Percentiles rank a stretch among this genome's conserved stretches.
These are phyloP conservation scores for Bombus impatiens DNA, from an alignment of 1,140 invertebrate genomes.

Conservation along the genomic window DNA sequence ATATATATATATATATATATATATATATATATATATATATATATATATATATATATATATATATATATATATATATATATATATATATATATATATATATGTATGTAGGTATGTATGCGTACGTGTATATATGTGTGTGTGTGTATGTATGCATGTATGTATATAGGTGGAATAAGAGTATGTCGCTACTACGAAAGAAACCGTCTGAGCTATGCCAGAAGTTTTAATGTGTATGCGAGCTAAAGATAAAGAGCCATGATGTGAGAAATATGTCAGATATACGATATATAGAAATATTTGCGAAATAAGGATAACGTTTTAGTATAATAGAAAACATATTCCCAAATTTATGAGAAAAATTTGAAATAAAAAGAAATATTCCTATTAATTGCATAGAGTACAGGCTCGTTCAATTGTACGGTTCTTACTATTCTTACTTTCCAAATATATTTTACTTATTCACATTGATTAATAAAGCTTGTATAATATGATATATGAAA, in stretches of 20 bases:
- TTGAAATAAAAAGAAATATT: too few species aligned
- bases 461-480: too few species aligned
- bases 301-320: not conserved
- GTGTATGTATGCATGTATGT: not conserved
- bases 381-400: too few species aligned
- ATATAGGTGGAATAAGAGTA: slow-evolving; percentile 39
- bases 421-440: too few species aligned
- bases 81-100: not conserved
- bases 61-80: not conserved
- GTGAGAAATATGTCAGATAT: not conserved
- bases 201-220: slow-evolving; percentile 14
- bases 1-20: not conserved
- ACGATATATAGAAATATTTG: not conserved
- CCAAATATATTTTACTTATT: too few species aligned
- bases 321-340: too few species aligned
- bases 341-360: too few species aligned
- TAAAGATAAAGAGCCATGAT: not conserved
- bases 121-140: not conserved
- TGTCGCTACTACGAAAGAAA: slow-evolving; percentile 13
- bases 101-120: not conserved
- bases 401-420: too few species aligned
- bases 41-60: not conserved
- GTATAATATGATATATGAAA: too few species aligned
- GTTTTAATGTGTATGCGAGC: slow-evolving; percentile 31
- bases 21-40: not conserved